A percentile compares a stretch with the other conserved stretches of the same genome.
Conservation (phyloP, 2,797 vertebrate genomes). For the Macropus fuliginosus region DNA sequence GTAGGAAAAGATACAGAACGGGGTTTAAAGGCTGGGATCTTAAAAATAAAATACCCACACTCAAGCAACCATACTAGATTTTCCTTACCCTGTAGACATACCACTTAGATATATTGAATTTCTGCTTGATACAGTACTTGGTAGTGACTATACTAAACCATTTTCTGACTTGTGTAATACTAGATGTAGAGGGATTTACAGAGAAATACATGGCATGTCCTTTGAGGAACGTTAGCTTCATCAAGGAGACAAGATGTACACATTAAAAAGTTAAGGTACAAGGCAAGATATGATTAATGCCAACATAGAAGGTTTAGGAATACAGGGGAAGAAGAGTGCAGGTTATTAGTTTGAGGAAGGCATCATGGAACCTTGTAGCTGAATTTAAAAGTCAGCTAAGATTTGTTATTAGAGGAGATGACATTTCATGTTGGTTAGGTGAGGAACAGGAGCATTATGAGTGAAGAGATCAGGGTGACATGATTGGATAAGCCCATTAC, state of each 20-base stretch:
- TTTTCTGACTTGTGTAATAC: background rate
- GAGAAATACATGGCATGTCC: background rate
- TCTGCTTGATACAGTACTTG: background rate
- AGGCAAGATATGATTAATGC: slow-evolving; percentile 6
- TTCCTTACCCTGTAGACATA: background rate
- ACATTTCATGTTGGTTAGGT: background rate
- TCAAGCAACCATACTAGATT: background rate
- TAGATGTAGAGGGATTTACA: background rate
- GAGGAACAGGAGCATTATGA: background rate
- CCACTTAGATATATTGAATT: background rate
- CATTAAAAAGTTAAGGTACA: background rate
- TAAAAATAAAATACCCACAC: background rate
- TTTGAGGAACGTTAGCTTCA: background rate
- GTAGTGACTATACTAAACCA: background rate
- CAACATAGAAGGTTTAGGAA: background rate
- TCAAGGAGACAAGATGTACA: background rate
- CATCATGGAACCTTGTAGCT: background rate
- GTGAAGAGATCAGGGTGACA: background rate
- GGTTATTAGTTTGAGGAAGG: background rate
- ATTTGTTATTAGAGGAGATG: background rate
- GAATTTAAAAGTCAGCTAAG: background rate
- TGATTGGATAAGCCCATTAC: background rate
- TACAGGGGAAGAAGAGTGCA: background rate
- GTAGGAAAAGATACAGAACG: background rate
- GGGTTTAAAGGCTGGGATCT: background rate